Evolutionary conservation across 1,140 invertebrate species (phyloP).

Genomic region (Papilio aristodemus): DNA sequence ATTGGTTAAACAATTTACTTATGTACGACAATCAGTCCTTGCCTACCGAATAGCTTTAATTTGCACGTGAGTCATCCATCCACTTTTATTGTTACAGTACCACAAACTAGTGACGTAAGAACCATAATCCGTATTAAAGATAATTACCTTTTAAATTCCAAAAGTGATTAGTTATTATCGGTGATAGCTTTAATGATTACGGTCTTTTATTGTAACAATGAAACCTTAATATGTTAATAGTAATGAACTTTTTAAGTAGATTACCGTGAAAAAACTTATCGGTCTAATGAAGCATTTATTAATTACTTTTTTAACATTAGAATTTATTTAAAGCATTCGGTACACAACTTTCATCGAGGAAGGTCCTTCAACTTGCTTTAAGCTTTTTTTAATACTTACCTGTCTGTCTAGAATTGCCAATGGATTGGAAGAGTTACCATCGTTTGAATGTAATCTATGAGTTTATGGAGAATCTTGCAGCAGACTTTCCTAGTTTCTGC

Average conservation of each 20-base stretch:
- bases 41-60: background rate
- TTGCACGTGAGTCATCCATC: background rate
- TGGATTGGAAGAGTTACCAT: slow-evolving; percentile 89
- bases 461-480: slow-evolving; percentile 74
- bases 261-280: background rate
- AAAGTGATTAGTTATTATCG: slow-evolving; percentile 8
- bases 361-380: background rate
- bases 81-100: background rate
- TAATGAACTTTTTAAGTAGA: background rate
- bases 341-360: background rate
- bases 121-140: background rate
- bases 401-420: slow-evolving; percentile 45
- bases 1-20: too few species aligned
- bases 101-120: background rate
- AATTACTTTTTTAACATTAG: background rate
- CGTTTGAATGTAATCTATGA: slow-evolving; percentile 81
- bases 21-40: too few species aligned
- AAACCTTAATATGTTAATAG: background rate
- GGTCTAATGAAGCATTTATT: background rate
- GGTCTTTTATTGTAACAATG: background rate
- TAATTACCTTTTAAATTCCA: background rate
- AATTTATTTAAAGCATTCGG: background rate
- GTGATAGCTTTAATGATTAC: background rate
- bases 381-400: background rate
- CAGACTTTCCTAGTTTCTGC: slow-evolving; percentile 75